These are phyloP conservation scores for Pseudanteris insignis DNA, from an alignment of 2,888 invertebrate genomes.

Conservation along the genomic window DNA sequence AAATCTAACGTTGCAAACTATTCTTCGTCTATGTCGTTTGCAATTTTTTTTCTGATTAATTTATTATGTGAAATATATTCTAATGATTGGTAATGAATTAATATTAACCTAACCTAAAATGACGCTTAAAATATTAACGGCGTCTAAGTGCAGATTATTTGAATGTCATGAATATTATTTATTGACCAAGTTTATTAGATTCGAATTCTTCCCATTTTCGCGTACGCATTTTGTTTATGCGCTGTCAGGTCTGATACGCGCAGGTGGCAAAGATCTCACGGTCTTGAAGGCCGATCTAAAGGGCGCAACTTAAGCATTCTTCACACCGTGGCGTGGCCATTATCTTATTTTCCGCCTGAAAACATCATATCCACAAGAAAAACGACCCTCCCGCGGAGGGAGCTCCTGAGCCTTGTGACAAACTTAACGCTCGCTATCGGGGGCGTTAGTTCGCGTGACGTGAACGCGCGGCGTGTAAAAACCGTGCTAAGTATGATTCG, in stretches of 20 bases:
- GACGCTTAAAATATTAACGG: too few species aligned
- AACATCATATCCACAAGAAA: constrained; percentile 63
- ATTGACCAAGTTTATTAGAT: too few species aligned
- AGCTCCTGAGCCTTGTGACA: constrained; percentile 32
- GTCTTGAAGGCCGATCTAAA: constrained; percentile 42
- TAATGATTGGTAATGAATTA: too few species aligned
- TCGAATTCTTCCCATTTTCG: constrained; percentile 27
- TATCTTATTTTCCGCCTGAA: constrained; percentile 66
- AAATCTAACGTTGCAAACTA: too few species aligned
- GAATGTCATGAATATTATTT: too few species aligned
- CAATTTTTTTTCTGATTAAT: too few species aligned
- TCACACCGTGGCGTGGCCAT: constrained; percentile 61
- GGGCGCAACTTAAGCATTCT: constrained; percentile 40
- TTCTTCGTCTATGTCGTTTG: too few species aligned
- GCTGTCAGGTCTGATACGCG: constrained; percentile 34
- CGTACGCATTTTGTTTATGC: constrained; percentile 50
- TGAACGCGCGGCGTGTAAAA: constrained; percentile 16
- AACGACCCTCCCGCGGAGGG: constrained; percentile 53
- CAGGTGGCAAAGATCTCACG: constrained; percentile 49
- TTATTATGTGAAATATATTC: too few species aligned
- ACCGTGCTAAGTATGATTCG: constrained; percentile 17
- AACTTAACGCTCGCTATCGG: constrained; percentile 31
- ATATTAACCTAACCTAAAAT: too few species aligned
- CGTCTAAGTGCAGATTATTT: too few species aligned
- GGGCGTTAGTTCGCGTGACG: constrained; percentile 35